A percentile compares a stretch with the other conserved stretches of the same genome.
Conservation (phyloP, 2,888 invertebrate species). For the Aleiodes alternator region DNA sequence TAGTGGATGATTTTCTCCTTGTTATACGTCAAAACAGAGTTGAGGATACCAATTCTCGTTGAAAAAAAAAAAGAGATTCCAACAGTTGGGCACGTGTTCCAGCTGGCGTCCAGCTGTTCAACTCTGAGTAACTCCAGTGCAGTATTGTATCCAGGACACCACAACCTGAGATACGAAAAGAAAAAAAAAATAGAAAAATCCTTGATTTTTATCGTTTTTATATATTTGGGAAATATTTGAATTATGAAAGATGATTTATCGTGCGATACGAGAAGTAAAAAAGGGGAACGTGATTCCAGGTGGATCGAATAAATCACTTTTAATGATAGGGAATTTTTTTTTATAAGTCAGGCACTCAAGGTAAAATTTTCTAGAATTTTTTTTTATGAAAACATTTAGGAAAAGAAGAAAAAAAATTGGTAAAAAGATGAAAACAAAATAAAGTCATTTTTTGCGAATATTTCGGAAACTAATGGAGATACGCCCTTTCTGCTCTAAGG, state of each 20-base stretch:
- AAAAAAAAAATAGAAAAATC: not conserved
- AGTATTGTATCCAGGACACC: not conserved
- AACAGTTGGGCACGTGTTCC: constrained; percentile 50
- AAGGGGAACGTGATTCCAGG: too few species aligned
- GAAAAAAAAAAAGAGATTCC: constrained; percentile 31
- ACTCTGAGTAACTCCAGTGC: constrained; percentile 37
- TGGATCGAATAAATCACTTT: too few species aligned
- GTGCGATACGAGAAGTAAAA: too few species aligned
- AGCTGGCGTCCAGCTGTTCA: constrained; percentile 65
- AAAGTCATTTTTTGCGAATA: too few species aligned
- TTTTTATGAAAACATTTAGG: not conserved
- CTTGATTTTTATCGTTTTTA: not conserved
- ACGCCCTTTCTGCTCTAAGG: too few species aligned
- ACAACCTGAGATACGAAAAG: constrained; percentile 5
- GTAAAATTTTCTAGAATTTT: not conserved
- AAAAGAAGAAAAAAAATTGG: not conserved
- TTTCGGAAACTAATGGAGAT: too few species aligned
- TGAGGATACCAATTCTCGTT: constrained; percentile 35
- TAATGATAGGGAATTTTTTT: not conserved
- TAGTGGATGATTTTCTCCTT: not conserved
- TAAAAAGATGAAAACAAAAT: too few species aligned
- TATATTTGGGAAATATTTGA: not conserved
- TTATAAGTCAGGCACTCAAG: not conserved
- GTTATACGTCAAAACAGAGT: constrained; percentile 27
- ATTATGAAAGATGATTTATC: not conserved